A percentile compares a stretch with the other conserved stretches of the same genome.
phyloP scores from a whole-genome alignment of 2,113 vertebrate genomes.

The Cephalopterus ornatus region DNA sequence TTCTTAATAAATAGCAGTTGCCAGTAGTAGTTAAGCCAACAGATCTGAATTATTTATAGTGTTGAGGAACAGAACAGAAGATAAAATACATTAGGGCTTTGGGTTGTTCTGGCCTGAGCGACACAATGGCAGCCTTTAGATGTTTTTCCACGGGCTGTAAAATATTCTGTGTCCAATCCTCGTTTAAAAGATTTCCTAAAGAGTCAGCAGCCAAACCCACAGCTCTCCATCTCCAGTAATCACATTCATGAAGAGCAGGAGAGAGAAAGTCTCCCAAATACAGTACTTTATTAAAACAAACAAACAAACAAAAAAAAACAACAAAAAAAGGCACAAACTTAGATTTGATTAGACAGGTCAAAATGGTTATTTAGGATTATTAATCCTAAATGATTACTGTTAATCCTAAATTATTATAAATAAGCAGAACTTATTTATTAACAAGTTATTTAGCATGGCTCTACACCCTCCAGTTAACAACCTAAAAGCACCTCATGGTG shows the following conservation, averaged over 20 bases:
- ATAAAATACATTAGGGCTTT: conserved; percentile 51
- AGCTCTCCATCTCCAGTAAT: neutral
- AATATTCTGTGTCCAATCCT: neutral
- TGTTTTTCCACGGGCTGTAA: neutral
- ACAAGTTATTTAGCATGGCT: neutral
- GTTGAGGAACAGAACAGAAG: conserved; percentile 39
- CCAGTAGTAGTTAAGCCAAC: conserved; percentile 66
- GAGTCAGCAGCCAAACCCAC: neutral
- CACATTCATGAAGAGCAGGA: neutral
- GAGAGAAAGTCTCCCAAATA: neutral
- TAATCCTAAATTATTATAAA: neutral
- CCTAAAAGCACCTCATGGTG: neutral
- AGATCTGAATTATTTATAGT: conserved; percentile 65
- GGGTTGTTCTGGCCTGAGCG: neutral
- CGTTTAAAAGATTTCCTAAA: conserved; percentile 30
- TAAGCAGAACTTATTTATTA: neutral
- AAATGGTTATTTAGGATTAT: neutral
- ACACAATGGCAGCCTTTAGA: conserved; percentile 29
- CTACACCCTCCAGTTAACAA: neutral
- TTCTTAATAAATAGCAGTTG: conserved; percentile 67
- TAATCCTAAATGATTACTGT: neutral
- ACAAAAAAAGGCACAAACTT: neutral
- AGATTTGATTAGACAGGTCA: neutral
- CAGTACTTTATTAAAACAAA: neutral
- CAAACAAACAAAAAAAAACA: neutral